Evolutionary conservation across 2,888 invertebrate species (phyloP), one percentile per base, ranked within the genome.

Genomic region (Ophonus ardosiacus): DNA sequence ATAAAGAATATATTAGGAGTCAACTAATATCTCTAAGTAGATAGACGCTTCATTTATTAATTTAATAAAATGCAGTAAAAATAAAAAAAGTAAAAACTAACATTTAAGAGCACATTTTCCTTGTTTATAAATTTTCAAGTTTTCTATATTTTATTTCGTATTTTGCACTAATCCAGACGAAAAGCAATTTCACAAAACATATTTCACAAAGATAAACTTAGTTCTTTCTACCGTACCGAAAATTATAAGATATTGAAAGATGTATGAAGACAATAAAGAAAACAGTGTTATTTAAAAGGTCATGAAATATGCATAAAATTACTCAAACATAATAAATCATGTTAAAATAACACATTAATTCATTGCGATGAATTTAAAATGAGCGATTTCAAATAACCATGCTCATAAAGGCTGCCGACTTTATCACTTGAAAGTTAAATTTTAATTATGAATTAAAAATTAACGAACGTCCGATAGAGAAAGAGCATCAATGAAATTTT

Each of bases 381-480:
- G 24, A 65, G 63, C 13, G 43, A 51, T 17, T 59, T 71, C 61
- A 21, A 83, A 82, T 82, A 63, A 83, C 76, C 61, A 61, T 15
- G 24, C 17, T 84, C 63, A 84, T 84, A 78, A 84, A 84, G 31
- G 65, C 43, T 56, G 81, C 71, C 10, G 78, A 78, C 63, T 84
- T 84, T 51, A 78, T 76, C 78, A 78, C 84, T 63, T 78, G 56
- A 84, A 84, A 84, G 83, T 84, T 74, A 56, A 84, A 84, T 56
- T 84, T 84, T 84, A 84, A 84, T 84, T 84, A 84, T 78, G 61
- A 84, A 78, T 78, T 78, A 78, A 78, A 84, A 78, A 78, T 84
- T 63, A 84, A 84, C 76, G 78, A 56, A 84, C 78, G 43, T 43
- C 83, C 63, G 76, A 76, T 76, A 17, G 76, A 51, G 76, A 76